Conservation (phyloP, 92 coral and sea anemone genomes). For the Isaurus tuberculatus region DNA sequence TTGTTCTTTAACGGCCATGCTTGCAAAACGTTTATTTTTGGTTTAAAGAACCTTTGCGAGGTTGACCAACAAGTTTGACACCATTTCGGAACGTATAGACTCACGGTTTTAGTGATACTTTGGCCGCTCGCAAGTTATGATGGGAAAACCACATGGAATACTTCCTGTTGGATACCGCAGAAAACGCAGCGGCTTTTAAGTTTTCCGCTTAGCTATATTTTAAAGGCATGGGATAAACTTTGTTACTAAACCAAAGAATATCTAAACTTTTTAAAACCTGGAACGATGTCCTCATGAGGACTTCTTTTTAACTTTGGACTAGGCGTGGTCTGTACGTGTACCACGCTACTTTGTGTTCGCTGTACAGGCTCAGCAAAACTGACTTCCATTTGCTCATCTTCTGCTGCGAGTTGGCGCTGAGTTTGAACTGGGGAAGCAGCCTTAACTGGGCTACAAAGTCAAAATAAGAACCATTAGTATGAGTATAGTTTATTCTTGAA, state of each 20-base stretch:
- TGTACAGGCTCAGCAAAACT: conserved; percentile 1
- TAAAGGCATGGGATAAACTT: not conserved
- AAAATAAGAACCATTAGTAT: not conserved
- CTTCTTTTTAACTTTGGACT: not conserved
- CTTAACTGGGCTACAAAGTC: conserved; percentile 34
- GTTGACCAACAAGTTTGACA: no score
- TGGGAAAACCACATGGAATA: no score
- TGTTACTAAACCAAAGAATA: not conserved
- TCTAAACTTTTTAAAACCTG: conserved; percentile 1
- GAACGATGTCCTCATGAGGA: not conserved
- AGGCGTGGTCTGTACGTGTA: not conserved
- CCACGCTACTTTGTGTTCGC: not conserved
- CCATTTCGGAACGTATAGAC: no score
- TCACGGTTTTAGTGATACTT: no score
- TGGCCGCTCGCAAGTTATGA: no score
- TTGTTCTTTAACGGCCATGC: no score
- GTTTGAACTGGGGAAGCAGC: conserved; percentile 15
- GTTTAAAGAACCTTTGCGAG: no score
- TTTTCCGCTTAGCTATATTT: no score
- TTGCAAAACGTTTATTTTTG: no score
- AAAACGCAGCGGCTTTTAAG: no score
- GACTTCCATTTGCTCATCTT: conserved; percentile 35
- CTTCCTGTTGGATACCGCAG: no score
- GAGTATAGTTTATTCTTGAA: not conserved
- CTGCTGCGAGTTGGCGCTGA: not conserved